Evolutionary conservation across 2,113 vertebrate genomes (phyloP).

Genomic region (Hypocryptadius cinnamomeus): DNA sequence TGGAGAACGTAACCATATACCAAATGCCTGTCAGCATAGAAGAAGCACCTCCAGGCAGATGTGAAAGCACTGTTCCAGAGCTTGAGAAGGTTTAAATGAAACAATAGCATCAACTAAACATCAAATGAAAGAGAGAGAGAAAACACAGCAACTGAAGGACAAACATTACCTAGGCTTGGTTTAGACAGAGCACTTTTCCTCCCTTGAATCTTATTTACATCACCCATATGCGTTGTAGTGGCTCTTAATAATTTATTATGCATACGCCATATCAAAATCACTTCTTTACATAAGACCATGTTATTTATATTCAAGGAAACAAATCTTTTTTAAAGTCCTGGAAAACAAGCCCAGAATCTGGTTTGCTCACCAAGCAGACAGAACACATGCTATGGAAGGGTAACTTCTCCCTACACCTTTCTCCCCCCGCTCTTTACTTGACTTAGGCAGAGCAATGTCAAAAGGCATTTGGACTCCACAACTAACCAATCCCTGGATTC

Average conservation of each 20-base stretch:
- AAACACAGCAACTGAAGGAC: background rate
- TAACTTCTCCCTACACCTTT: background rate
- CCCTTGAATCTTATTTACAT: background rate
- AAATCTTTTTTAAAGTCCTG: background rate
- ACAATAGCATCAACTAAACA: background rate
- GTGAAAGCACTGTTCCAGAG: background rate
- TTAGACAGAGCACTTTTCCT: background rate
- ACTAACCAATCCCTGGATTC: constrained; percentile 18
- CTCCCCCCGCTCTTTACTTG: background rate
- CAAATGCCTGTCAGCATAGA: background rate
- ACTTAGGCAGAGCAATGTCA: background rate
- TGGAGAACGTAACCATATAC: fast-evolving
- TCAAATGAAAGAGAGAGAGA: background rate
- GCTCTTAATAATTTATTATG: background rate
- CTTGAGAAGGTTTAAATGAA: background rate
- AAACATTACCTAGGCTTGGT: background rate
- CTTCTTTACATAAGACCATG: background rate
- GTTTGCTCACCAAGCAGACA: background rate
- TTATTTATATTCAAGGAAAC: background rate
- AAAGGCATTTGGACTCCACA: background rate
- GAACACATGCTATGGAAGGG: background rate
- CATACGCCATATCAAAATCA: background rate
- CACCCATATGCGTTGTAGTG: background rate
- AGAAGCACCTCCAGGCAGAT: background rate
- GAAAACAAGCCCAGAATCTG: background rate